These are phyloP conservation scores for Drosophila quasianomalipes DNA, from an alignment of 2,888 invertebrate genomes.

Conservation along the genomic window DNA sequence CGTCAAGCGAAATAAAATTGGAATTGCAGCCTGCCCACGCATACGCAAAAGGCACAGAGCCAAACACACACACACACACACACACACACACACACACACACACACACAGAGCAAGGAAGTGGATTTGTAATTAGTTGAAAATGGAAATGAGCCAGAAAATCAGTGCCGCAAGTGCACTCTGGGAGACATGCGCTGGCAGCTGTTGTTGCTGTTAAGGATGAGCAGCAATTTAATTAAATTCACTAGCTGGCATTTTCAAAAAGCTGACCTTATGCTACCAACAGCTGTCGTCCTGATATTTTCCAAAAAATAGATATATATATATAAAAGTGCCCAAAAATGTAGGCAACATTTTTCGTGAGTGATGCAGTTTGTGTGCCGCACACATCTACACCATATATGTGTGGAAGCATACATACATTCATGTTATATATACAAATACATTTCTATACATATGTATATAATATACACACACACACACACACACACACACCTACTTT, in stretches of 20 bases:
- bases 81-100: constrained; percentile 6
- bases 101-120: neutral
- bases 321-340: constrained; percentile 29
- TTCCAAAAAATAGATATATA: neutral
- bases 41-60: constrained; percentile 1
- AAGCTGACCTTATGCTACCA: constrained; percentile 16
- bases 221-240: constrained; percentile 38
- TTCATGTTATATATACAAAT: constrained; percentile 6
- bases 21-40: constrained; percentile 32
- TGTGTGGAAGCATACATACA: neutral
- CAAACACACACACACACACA: constrained; percentile 1
- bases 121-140: constrained; percentile 61
- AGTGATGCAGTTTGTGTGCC: constrained; percentile 63
- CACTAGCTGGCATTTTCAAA: too few species aligned
- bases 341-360: constrained; percentile 51
- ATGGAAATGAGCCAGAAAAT: constrained; percentile 47
- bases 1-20: constrained; percentile 16
- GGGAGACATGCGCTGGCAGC: constrained; percentile 15
- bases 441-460: constrained; percentile 1
- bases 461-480: constrained; percentile 30
- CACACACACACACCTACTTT: constrained; percentile 45
- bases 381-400: neutral
- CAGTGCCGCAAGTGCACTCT: constrained; percentile 32
- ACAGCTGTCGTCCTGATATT: constrained; percentile 35
- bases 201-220: constrained; percentile 9